A percentile compares a stretch with the other conserved stretches of the same genome.
Evolutionary conservation across 2,888 invertebrate genomes (phyloP).

Genomic region (Cistogaster globosa): DNA sequence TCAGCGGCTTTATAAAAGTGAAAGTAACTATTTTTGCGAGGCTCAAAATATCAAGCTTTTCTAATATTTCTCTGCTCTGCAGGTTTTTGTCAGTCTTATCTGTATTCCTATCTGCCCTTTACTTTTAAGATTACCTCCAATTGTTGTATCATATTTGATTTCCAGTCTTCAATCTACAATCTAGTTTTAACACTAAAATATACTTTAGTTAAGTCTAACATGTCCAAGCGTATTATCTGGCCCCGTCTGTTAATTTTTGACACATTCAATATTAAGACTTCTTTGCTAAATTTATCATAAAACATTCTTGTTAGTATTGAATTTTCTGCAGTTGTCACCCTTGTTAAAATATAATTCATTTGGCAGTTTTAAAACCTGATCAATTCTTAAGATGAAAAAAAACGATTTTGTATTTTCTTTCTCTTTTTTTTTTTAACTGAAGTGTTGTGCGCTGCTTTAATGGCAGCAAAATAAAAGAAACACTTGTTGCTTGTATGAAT

Average conservation of each 20-base stretch:
- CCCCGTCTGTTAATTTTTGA: not conserved
- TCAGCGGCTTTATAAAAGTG: too few species aligned
- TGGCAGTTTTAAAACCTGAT: conserved; percentile 35
- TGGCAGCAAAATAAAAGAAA: conserved; percentile 8
- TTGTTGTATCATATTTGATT: too few species aligned
- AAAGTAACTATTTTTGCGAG: too few species aligned
- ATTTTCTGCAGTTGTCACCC: conserved; percentile 50
- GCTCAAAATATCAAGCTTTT: too few species aligned
- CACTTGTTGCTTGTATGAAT: conserved; percentile 47
- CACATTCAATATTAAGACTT: not conserved
- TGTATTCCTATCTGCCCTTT: too few species aligned
- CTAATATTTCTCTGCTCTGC: too few species aligned
- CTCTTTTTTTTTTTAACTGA: not conserved
- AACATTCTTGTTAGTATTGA: conserved; percentile 20
- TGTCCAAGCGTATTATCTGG: not conserved
- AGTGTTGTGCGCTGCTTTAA: conserved; percentile 19
- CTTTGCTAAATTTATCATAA: not conserved
- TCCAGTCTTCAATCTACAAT: too few species aligned
- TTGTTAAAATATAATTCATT: conserved; percentile 45
- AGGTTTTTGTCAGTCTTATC: too few species aligned
- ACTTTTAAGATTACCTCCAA: too few species aligned
- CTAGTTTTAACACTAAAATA: too few species aligned
- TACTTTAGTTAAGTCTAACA: too few species aligned
- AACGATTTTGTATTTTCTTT: not conserved
- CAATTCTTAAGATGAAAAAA: conserved; percentile 3